These are phyloP conservation scores for Antechinus stuartii DNA, from an alignment of 2,113 vertebrate genomes.

Conservation along the genomic window DNA sequence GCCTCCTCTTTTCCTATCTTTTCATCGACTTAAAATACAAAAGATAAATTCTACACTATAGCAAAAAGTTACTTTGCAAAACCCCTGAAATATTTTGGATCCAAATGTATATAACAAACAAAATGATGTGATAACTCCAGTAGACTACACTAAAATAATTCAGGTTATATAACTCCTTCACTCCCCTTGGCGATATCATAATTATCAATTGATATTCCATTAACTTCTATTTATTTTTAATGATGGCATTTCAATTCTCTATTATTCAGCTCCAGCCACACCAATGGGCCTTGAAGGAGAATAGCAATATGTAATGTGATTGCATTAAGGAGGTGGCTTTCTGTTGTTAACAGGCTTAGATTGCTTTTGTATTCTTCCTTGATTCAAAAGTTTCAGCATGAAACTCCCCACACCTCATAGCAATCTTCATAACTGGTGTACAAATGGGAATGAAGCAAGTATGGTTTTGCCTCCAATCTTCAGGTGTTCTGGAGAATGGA, in stretches of 20 bases:
- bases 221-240: neutral
- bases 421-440: neutral
- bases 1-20: neutral
- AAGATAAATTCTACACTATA: slow-evolving; percentile 48
- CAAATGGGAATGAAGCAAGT: neutral
- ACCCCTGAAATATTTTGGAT: slow-evolving; percentile 5
- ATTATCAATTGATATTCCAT: neutral
- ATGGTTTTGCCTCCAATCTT: neutral
- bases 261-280: neutral
- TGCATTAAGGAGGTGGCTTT: neutral
- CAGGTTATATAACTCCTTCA: slow-evolving; percentile 10
- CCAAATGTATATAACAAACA: slow-evolving; percentile 30
- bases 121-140: slow-evolving; percentile 14
- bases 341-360: neutral
- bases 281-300: neutral
- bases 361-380: neutral
- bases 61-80: slow-evolving; percentile 42
- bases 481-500: neutral
- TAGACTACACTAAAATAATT: slow-evolving; percentile 36
- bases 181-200: neutral
- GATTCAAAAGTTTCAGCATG: neutral
- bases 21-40: neutral
- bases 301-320: neutral
- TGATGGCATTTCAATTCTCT: neutral
- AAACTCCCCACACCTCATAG: neutral